phyloP scores from a whole-genome alignment of 1,140 invertebrate genomes.

The Caenorhabditis inopinata region DNA sequence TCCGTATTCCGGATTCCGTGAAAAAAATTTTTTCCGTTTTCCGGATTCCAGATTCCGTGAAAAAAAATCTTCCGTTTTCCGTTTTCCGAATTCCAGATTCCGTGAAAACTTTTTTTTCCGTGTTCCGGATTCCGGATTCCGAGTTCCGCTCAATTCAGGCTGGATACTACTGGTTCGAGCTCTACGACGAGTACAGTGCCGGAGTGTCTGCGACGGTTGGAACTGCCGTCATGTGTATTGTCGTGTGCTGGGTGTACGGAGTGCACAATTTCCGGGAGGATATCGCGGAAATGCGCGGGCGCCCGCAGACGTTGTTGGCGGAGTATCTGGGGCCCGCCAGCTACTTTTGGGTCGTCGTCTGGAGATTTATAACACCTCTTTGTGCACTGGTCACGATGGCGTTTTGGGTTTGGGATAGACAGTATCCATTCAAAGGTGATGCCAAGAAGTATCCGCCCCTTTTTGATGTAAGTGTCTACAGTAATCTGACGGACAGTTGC shows the following conservation, averaged over 20 bases:
- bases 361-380: background rate
- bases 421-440: background rate
- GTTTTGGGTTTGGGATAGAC: too few species aligned
- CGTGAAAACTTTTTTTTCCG: too few species aligned
- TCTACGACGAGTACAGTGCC: conserved; percentile 26
- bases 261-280: background rate
- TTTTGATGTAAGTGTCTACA: background rate
- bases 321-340: background rate
- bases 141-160: background rate
- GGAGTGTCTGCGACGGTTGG: background rate
- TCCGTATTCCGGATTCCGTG: too few species aligned
- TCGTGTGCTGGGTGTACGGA: background rate
- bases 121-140: background rate
- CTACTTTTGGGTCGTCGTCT: background rate
- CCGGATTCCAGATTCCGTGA: too few species aligned
- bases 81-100: too few species aligned
- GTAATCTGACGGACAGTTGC: too few species aligned
- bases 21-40: too few species aligned
- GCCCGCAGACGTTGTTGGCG: background rate
- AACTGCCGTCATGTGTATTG: background rate
- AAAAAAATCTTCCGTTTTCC: too few species aligned
- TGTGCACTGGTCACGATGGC: background rate
- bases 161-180: conserved; percentile 33
- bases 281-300: conserved; percentile 7
- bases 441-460: background rate